Percentiles rank a stretch among this genome's conserved stretches.
phyloP scores from a whole-genome alignment of 92 coral and sea anemone genomes.

The Metridium senile region DNA sequence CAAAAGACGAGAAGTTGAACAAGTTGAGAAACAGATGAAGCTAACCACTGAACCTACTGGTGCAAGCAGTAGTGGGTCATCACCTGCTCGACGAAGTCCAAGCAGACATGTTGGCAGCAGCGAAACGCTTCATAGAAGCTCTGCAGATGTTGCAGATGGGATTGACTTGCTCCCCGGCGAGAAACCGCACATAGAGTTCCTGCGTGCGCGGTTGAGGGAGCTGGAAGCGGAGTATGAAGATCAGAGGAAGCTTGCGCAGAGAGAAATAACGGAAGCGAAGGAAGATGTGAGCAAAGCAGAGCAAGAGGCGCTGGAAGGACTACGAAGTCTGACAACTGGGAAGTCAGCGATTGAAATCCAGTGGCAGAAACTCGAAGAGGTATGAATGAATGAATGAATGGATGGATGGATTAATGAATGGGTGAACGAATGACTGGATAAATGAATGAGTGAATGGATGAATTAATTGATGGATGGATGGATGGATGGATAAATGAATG shows the following conservation, averaged over 20 bases:
- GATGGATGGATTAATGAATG: no score
- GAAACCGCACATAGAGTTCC: constrained; percentile 78
- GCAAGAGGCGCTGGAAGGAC: constrained; percentile 90
- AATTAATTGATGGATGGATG: no score
- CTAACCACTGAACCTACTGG: constrained; percentile 53
- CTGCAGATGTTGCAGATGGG: constrained; percentile 33
- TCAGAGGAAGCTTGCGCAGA: constrained; percentile 80
- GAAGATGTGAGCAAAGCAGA: constrained; percentile 87
- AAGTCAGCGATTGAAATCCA: constrained; percentile 94
- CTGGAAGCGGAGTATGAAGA: constrained; percentile 90
- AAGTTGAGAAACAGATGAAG: constrained; percentile 78
- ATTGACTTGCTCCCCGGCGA: constrained; percentile 54
- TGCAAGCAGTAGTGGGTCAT: constrained; percentile 13
- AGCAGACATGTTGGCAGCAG: not conserved
- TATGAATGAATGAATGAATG: no score
- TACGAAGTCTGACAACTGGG: constrained; percentile 92
- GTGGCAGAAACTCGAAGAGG: constrained; percentile 87
- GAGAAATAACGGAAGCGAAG: constrained; percentile 87
- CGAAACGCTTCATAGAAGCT: constrained; percentile 17
- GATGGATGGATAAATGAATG: no score
- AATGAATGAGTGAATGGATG: no score
- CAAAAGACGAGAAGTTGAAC: constrained; percentile 85
- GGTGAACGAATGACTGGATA: no score
- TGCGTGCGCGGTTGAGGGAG: constrained; percentile 79
- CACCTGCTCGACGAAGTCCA: constrained; percentile 30